Evolutionary conservation across 1,140 invertebrate genomes (phyloP), one percentile per base, ranked within the genome.

Genomic region (Drosophila lacteicornis): DNA sequence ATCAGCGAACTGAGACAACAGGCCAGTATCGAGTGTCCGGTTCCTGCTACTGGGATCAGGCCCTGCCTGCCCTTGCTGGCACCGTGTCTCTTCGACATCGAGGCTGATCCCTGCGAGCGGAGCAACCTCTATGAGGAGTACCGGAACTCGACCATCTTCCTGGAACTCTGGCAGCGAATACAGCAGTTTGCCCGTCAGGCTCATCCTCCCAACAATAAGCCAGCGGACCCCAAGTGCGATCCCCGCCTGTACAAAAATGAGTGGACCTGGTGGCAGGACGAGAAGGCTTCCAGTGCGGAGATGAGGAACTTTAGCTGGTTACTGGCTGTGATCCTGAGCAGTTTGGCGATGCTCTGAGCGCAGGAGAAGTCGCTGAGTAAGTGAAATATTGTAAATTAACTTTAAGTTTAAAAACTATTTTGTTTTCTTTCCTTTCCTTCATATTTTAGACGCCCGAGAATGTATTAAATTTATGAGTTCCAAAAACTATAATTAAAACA

Each of bases 61-160:
- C 42, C 69, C 2, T 88, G 83, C 51, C 78, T 94, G 45, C 94
- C 95, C 0, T 55, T 93, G 0, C 71, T 91, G 59, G 79, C 92
- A 0, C 95, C 96, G 0, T 97, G 97, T 84, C 92, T 97, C 2
- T 98, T 96, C 88, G 95, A 97, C 82, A 94, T 97, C 40, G 93
- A 93, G 27, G 93, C 94, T n/a, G 97, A 97, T 93, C 97, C 97
- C 0, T 97, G 97, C 81, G 97, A 97, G 88, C 94, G 92, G 59
- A 93, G 94, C 19, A 97, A 97, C 92, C 82, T 97, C 12, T 95
- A 95, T 46, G 79, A 80, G 15, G 55, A 78, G 38, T 66, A 78
- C 17, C 61, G 60, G 15, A 75, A 85, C 62, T 55, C 67, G 0
- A 82, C 42, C 1, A 51, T 85, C 1, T 66, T 88, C 4, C 27